Evolutionary conservation across 2,797 vertebrate species (phyloP).

Genomic region (Urophycis tenuis): DNA sequence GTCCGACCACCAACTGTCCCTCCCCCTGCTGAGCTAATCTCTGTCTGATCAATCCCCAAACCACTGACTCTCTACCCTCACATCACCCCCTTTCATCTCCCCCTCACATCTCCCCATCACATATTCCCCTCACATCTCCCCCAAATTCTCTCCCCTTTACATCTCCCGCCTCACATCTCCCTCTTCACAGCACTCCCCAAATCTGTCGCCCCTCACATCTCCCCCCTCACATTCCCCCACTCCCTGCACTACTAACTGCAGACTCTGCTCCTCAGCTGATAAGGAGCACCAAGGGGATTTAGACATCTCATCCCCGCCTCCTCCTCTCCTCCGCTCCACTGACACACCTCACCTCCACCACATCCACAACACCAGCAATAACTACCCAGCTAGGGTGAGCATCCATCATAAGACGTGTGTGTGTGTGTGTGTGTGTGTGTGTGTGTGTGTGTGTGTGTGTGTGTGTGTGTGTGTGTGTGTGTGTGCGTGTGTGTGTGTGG

Average conservation of each 20-base stretch:
- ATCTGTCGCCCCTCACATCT: too few relatives aligned
- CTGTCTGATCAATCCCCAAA: slow-evolving; percentile 52
- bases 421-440: slow-evolving; percentile 18
- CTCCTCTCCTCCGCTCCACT: slow-evolving; percentile 36
- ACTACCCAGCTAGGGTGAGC: slow-evolving; percentile 52
- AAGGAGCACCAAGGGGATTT: slow-evolving; percentile 63
- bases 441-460: slow-evolving; percentile 24
- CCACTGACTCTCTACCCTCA: slow-evolving; percentile 3
- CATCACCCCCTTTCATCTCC: too few relatives aligned
- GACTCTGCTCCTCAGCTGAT: slow-evolving; percentile 62
- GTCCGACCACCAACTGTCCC: slow-evolving; percentile 21
- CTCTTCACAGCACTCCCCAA: too few relatives aligned
- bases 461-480: slow-evolving; percentile 17
- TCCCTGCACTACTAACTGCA: slow-evolving; percentile 61
- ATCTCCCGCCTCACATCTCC: neutral
- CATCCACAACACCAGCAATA: slow-evolving; percentile 41
- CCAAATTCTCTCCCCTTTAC: neutral
- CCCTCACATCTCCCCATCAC: neutral
- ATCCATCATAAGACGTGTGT: slow-evolving; percentile 52
- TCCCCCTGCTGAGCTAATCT: slow-evolving; percentile 47
- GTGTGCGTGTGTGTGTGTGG: slow-evolving; percentile 39
- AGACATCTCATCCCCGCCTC: too few relatives aligned
- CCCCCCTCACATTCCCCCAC: slow-evolving; percentile 27
- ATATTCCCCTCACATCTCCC: neutral
- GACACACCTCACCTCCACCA: slow-evolving; percentile 56